Percentiles rank a stretch among this genome's conserved stretches.
Conservation (phyloP, 1,140 invertebrate species). For the Grapholita molesta region DNA sequence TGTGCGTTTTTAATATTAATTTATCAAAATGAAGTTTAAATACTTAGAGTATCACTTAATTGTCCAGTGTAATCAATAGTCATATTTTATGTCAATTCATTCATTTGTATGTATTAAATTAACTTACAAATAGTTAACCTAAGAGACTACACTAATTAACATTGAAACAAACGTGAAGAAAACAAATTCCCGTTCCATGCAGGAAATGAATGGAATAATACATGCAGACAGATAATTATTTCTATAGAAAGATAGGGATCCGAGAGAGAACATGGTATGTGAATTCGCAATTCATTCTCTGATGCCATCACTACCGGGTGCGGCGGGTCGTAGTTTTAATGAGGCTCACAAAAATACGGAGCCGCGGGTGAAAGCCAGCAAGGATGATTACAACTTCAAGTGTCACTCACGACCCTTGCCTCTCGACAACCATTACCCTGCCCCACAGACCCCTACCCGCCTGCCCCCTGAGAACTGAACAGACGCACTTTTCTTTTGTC, state of each 20-base stretch:
- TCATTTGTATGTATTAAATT: neutral
- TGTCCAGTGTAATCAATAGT: neutral
- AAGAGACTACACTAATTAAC: neutral
- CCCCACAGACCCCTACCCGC: neutral
- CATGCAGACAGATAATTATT: constrained; percentile 1
- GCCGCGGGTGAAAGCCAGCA: constrained; percentile 8
- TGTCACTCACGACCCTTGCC: constrained; percentile 19
- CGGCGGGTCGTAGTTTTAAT: constrained; percentile 14
- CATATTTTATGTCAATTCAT: neutral
- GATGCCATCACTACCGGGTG: constrained; percentile 5
- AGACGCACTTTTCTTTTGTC: constrained; percentile 17
- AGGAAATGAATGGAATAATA: neutral
- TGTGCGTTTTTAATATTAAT: neutral
- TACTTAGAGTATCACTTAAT: neutral
- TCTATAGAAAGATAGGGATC: neutral
- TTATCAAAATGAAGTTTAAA: neutral
- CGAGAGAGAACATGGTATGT: neutral
- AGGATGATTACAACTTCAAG: constrained; percentile 22
- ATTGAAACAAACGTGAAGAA: neutral
- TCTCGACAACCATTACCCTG: constrained; percentile 31
- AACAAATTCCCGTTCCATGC: neutral
- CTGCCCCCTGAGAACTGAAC: constrained; percentile 15
- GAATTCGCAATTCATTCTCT: constrained; percentile 10
- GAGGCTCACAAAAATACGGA: constrained; percentile 17
- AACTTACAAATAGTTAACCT: neutral